Conservation (phyloP, 2,888 invertebrate species). For the Siphlonurus alternatus region DNA sequence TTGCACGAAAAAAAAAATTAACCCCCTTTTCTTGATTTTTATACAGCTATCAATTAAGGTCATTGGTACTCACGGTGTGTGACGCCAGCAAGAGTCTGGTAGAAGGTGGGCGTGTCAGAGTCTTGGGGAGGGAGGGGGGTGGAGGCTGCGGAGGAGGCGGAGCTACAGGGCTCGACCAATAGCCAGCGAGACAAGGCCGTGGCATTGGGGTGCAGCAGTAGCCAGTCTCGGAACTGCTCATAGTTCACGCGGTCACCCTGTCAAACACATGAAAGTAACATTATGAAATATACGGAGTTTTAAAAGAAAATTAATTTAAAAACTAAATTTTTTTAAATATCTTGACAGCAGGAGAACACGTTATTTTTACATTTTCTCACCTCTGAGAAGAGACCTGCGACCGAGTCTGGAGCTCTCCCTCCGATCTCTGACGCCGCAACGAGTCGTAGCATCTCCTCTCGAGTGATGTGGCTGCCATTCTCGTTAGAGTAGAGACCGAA, state of each 20-base stretch:
- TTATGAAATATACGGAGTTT: background rate
- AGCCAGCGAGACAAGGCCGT: conserved; percentile 72
- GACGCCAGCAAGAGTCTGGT: conserved; percentile 84
- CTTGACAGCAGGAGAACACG: no score
- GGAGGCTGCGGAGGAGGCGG: conserved; percentile 32
- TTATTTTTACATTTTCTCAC: no score
- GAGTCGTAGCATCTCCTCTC: conserved; percentile 48
- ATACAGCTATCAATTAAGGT: no score
- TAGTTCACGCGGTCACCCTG: conserved; percentile 23
- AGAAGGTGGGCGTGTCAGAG: conserved; percentile 46
- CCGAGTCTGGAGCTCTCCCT: conserved; percentile 27
- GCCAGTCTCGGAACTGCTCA: conserved; percentile 55
- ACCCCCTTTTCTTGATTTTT: no score
- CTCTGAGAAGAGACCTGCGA: conserved; percentile 29
- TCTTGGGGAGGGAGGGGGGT: background rate
- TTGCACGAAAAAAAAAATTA: no score
- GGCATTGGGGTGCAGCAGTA: conserved; percentile 53
- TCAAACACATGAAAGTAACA: background rate
- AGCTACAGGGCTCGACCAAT: conserved; percentile 44
- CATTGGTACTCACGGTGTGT: conserved; percentile 75
- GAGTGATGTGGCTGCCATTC: conserved; percentile 50
- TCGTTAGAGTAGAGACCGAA: conserved; percentile 78
- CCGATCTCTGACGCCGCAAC: conserved; percentile 23
- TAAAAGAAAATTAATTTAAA: background rate
- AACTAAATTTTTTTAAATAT: conserved; percentile 2